Percentiles rank a stretch among this genome's conserved stretches.
These are phyloP conservation scores for Girardinichthys multiradiatus DNA, from an alignment of 2,113 vertebrate species.

Conservation along the genomic window DNA sequence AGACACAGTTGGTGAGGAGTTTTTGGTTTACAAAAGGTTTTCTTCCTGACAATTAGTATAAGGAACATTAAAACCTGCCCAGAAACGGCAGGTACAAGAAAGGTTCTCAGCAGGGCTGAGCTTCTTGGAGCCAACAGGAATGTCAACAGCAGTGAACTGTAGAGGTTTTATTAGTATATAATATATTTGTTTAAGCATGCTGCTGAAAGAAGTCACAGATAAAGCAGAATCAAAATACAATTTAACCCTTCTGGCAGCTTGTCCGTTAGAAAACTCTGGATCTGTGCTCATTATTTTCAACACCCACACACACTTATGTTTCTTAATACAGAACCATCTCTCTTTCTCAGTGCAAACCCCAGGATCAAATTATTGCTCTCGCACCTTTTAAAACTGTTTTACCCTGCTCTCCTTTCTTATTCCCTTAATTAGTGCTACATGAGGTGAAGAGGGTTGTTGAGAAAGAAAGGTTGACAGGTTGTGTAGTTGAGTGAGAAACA, in stretches of 20 bases:
- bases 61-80: constrained; percentile 13
- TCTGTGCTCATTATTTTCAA: constrained; percentile 36
- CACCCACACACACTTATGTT: not conserved
- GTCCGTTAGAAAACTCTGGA: constrained; percentile 23
- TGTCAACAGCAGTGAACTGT: not conserved
- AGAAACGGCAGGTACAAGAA: constrained; percentile 18
- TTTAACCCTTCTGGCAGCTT: constrained; percentile 39
- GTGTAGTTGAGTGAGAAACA: constrained; percentile 13
- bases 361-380: constrained; percentile 9
- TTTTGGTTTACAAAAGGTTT: constrained; percentile 14
- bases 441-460: constrained; percentile 1
- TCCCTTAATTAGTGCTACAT: constrained; percentile 29
- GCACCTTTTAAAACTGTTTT: constrained; percentile 9
- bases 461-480: not conserved
- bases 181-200: constrained; percentile 31
- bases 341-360: not conserved
- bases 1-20: constrained; percentile 13
- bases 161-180: constrained; percentile 30
- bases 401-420: constrained; percentile 7
- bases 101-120: constrained; percentile 21
- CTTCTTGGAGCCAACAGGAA: constrained; percentile 4
- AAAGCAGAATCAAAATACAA: constrained; percentile 44
- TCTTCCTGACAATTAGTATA: constrained; percentile 30
- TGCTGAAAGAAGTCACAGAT: constrained; percentile 37
- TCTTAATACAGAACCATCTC: constrained; percentile 4